phyloP scores from a whole-genome alignment of 2,888 invertebrate species.

The Drosophila paucipuncta region DNA sequence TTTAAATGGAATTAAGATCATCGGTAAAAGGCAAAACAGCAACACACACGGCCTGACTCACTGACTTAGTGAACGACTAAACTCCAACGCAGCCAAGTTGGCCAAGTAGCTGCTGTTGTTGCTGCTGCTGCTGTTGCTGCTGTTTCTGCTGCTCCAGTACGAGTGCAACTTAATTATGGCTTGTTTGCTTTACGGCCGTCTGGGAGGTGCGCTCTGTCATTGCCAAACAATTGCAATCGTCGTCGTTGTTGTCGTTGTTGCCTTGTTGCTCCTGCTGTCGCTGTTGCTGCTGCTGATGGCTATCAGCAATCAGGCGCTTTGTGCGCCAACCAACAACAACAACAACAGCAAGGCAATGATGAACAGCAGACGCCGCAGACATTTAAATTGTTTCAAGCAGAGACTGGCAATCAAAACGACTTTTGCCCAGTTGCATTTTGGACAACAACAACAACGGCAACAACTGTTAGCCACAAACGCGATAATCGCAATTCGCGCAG shows the following conservation, averaged over 20 bases:
- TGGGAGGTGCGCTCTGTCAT: slow-evolving; percentile 82
- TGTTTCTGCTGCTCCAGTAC: slow-evolving; percentile 22
- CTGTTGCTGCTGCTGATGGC: slow-evolving; percentile 66
- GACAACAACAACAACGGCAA: slow-evolving; percentile 44
- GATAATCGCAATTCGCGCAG: slow-evolving; percentile 28
- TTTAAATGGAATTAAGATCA: slow-evolving; percentile 83
- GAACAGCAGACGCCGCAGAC: slow-evolving; percentile 67
- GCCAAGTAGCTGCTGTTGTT: slow-evolving; percentile 23
- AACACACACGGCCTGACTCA: slow-evolving; percentile 62
- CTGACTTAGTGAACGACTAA: slow-evolving; percentile 80
- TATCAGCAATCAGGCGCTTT: slow-evolving; percentile 82
- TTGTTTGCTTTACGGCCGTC: slow-evolving; percentile 75
- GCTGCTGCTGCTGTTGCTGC: slow-evolving; percentile 15
- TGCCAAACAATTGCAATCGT: slow-evolving; percentile 75
- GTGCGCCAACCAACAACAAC: slow-evolving; percentile 68
- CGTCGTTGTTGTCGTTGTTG: slow-evolving; percentile 49
- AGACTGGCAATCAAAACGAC: slow-evolving; percentile 37
- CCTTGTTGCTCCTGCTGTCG: slow-evolving; percentile 38
- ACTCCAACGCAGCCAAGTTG: slow-evolving; percentile 18
- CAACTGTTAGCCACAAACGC: slow-evolving; percentile 5
- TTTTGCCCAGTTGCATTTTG: slow-evolving; percentile 43
- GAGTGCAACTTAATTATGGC: slow-evolving; percentile 80
- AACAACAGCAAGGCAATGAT: slow-evolving; percentile 55
- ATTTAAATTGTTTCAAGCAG: slow-evolving; percentile 50
- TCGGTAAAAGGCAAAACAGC: slow-evolving; percentile 51